Percentiles rank a stretch among this genome's conserved stretches.
phyloP scores from a whole-genome alignment of 2,888 invertebrate species.

The Agrilus biguttatus region DNA sequence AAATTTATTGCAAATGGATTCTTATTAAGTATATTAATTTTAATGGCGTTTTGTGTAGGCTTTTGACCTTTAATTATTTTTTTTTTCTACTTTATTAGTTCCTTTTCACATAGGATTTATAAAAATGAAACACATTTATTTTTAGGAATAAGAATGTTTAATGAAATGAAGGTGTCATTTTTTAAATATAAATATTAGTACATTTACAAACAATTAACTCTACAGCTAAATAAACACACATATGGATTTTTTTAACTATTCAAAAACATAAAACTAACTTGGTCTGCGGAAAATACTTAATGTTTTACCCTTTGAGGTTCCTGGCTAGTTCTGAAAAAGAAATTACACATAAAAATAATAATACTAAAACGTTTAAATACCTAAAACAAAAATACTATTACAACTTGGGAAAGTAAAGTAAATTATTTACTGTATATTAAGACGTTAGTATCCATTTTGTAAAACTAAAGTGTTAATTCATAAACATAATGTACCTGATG shows the following conservation, averaged over 20 bases:
- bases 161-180: constrained; percentile 1
- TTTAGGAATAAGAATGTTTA: background rate
- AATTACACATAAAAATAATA: constrained; percentile 5
- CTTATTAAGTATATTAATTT: no score
- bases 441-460: no score
- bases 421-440: no score
- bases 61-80: no score
- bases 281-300: constrained; percentile 36
- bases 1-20: no score
- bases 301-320: constrained; percentile 35
- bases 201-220: background rate
- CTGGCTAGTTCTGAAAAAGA: constrained; percentile 30
- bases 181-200: background rate
- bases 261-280: constrained; percentile 5
- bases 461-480: no score
- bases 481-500: no score
- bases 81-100: no score
- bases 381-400: background rate
- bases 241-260: background rate
- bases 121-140: no score
- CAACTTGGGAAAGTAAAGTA: background rate
- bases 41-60: no score
- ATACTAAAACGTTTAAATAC: constrained; percentile 1
- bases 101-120: no score
- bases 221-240: background rate